These are phyloP conservation scores for Rhinolophus sinicus DNA, from an alignment of 2,113 vertebrate species.

Conservation along the genomic window DNA sequence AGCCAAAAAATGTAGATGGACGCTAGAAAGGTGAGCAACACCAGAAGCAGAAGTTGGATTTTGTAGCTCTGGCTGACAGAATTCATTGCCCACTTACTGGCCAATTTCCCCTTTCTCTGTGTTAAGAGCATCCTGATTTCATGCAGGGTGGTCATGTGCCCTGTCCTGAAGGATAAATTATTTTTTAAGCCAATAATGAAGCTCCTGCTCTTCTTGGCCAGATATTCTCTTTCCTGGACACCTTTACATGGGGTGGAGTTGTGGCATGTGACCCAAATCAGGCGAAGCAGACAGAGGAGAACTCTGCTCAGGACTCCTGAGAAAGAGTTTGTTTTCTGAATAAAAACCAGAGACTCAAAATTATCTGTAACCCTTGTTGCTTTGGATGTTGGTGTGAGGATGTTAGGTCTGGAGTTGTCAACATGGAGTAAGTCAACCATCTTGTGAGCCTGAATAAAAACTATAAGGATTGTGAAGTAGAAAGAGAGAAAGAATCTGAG, in stretches of 20 bases:
- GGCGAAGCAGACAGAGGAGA: not conserved
- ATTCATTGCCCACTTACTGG: not conserved
- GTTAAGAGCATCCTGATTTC: not conserved
- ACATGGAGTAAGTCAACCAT: not conserved
- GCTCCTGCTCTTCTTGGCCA: not conserved
- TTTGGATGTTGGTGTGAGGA: not conserved
- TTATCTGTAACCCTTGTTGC: not conserved
- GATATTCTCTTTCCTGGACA: not conserved
- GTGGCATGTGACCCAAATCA: not conserved
- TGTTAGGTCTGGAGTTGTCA: not conserved
- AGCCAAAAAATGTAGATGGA: not conserved
- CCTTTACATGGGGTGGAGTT: not conserved
- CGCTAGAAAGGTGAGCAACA: not conserved
- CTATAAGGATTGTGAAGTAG: not conserved
- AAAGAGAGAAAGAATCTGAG: not conserved
- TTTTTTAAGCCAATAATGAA: not conserved
- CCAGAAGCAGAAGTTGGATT: not conserved
- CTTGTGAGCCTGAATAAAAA: not conserved
- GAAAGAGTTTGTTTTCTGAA: not conserved
- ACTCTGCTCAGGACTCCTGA: not conserved
- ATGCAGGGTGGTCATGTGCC: not conserved
- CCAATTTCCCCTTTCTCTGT: not conserved
- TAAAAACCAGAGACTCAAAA: not conserved
- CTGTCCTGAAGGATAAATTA: not conserved
- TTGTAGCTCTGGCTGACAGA: not conserved